Evolutionary conservation across 2,113 vertebrate species (phyloP), one percentile per base, ranked within the genome.

Genomic region (Poeciliopsis turrubarensis): DNA sequence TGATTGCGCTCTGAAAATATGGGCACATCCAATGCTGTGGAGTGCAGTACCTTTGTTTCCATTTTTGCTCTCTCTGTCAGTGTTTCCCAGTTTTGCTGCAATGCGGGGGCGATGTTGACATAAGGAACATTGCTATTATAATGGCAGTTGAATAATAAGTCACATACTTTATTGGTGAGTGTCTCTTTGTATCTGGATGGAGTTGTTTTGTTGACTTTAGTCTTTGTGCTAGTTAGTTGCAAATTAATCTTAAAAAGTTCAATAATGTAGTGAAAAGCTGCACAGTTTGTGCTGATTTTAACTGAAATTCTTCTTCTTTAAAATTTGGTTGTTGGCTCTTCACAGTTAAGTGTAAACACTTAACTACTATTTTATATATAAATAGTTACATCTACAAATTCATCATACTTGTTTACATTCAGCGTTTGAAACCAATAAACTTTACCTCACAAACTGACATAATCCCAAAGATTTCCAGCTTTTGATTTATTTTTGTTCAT

Each of bases 151-250:
- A 25, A 66, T 67, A 79, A 68, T 62, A 44, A 66, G 47, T 61
- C 29, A 72, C 51, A 87, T 87, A 75, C 81, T 70, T 89, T 30
- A 1, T 2, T 10, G 30, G 17, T 80, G 76, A 75, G 67, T 83
- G 78, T 77, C 64, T 37, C 51, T 54, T 12, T 72, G 47, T 31
- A 70, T 75, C 5, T 27, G 15, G 11, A 1, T 26, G 31, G 12
- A 10, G 2, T 29, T 29, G 34, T 14, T 31, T 65, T 13, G 10
- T 12, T 54, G 17, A 29, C 2, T 32, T 22, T 25, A 4, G n/a
- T 27, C 27, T 47, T 29, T 9, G 15, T 68, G 39, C n/a, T 67
- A 2, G 7, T 66, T 5, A 31, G 29, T 10, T 30, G 9, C 15
- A 63, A 12, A 19, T 63, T 31, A 31, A 9, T 31, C 5, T 31